phyloP scores from a whole-genome alignment of 2,113 vertebrate genomes.

The Grus americana region DNA sequence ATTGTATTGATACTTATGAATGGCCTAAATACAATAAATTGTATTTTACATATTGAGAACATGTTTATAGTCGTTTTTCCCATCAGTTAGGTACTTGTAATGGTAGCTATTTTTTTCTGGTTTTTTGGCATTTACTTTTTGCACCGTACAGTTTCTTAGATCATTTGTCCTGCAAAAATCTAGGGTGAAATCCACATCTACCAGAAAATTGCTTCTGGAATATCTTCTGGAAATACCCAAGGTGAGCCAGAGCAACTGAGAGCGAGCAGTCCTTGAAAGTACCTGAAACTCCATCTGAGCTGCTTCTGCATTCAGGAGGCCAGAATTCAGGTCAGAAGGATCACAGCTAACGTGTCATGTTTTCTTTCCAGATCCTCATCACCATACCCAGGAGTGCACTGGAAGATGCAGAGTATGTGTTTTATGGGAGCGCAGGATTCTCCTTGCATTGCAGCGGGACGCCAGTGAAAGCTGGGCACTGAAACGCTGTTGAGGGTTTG shows the following conservation, averaged over 20 bases:
- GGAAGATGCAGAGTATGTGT: neutral
- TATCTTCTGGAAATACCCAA: neutral
- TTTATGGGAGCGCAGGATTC: neutral
- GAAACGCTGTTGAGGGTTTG: neutral
- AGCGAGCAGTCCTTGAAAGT: neutral
- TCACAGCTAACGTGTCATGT: neutral
- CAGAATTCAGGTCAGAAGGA: neutral
- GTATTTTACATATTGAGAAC: conserved; percentile 74
- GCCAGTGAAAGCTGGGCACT: neutral
- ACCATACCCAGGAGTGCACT: neutral
- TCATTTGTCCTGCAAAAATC: neutral
- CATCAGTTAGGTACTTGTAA: neutral
- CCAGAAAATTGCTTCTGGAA: neutral
- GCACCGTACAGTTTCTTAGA: neutral
- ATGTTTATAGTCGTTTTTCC: neutral
- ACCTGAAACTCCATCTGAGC: neutral
- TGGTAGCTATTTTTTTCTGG: neutral
- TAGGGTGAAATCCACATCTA: neutral
- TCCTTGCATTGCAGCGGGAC: neutral
- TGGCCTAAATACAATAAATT: conserved; percentile 73
- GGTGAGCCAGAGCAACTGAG: neutral
- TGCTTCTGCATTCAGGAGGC: neutral
- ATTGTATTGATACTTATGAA: conserved; percentile 48
- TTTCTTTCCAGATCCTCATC: neutral
- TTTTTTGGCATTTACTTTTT: neutral